Evolutionary conservation across 2,113 vertebrate species (phyloP).

Genomic region (Dicerorhinus sumatrensis): DNA sequence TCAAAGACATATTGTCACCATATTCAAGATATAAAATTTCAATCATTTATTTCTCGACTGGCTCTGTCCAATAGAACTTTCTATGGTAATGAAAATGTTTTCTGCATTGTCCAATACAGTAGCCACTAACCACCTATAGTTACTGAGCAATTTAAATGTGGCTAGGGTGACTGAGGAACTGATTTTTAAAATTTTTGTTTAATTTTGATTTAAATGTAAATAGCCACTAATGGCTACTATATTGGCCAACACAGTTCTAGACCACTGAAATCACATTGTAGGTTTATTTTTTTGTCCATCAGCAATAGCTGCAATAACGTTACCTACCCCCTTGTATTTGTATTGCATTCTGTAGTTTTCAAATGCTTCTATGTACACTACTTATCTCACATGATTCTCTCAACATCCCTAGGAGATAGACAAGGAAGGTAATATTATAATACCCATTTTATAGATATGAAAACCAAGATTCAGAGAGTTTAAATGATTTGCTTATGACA

Average conservation of each 20-base stretch:
- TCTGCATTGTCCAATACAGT: not conserved
- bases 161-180: not conserved
- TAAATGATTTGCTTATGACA: conserved; percentile 25
- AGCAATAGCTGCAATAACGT: not conserved
- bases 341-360: conserved; percentile 18
- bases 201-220: not conserved
- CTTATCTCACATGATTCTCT: not conserved
- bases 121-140: not conserved
- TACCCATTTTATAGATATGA: not conserved
- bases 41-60: not conserved
- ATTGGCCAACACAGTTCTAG: not conserved
- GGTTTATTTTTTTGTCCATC: not conserved
- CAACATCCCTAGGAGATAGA: not conserved
- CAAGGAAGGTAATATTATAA: not conserved
- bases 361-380: not conserved
- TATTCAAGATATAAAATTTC: conserved; percentile 9
- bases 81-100: not conserved
- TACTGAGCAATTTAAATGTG: not conserved
- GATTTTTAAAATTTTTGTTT: not conserved
- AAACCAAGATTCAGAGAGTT: conserved; percentile 3
- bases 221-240: not conserved
- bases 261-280: not conserved
- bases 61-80: not conserved
- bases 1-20: not conserved
- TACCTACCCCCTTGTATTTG: not conserved